Conservation (phyloP, 2,888 invertebrate species). For the Tridacna crocea region DNA sequence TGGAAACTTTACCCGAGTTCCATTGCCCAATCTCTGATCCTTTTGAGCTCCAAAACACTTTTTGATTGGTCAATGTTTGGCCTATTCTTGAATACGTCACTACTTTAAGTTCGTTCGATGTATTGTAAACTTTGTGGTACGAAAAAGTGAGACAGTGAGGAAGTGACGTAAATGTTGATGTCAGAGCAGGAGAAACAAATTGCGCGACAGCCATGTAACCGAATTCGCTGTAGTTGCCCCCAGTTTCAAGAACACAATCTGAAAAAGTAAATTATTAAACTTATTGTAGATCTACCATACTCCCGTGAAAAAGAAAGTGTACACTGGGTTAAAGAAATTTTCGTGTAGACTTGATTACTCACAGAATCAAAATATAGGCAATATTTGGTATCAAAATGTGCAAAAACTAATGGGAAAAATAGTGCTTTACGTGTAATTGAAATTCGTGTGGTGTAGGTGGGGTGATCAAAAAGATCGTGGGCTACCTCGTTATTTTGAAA, state of each 20-base stretch:
- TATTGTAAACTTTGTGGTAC: conserved; percentile 30
- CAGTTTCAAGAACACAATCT: conserved; percentile 32
- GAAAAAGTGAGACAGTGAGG: conserved; percentile 49
- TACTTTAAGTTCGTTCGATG: conserved; percentile 33
- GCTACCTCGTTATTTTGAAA: too few species aligned
- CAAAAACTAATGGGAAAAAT: too few species aligned
- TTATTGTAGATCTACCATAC: not conserved
- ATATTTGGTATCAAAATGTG: not conserved
- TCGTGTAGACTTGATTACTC: too few species aligned
- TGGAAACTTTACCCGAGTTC: conserved; percentile 20
- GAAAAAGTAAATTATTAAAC: conserved; percentile 21
- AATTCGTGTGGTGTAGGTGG: too few species aligned
- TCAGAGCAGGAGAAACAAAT: conserved; percentile 39
- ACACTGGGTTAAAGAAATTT: too few species aligned
- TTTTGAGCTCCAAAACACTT: conserved; percentile 43
- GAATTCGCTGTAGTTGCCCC: conserved; percentile 27
- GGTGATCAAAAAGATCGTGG: too few species aligned
- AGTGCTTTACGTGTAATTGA: too few species aligned
- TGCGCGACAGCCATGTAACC: conserved; percentile 26
- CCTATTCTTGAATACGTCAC: conserved; percentile 36
- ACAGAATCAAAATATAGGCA: too few species aligned
- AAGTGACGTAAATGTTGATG: conserved; percentile 26
- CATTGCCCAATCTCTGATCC: conserved; percentile 18
- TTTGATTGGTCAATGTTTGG: conserved; percentile 31
- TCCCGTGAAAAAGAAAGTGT: not conserved